These are phyloP conservation scores for Hemiscyllium ocellatum DNA, from an alignment of 2,113 vertebrate genomes.

Conservation along the genomic window DNA sequence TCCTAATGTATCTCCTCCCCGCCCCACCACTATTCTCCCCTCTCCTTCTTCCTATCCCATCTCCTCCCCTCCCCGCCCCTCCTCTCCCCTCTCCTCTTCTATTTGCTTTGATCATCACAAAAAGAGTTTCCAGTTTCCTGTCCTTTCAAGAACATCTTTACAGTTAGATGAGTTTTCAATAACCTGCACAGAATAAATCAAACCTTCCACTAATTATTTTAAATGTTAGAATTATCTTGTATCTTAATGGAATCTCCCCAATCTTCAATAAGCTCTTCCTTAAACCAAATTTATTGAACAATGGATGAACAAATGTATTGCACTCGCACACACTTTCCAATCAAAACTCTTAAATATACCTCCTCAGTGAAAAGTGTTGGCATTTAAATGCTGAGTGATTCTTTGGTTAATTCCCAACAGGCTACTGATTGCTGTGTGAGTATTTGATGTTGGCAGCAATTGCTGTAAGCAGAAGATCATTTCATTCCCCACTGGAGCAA, in stretches of 20 bases:
- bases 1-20: too few species aligned
- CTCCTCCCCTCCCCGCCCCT: too few species aligned
- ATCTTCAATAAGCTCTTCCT: not conserved
- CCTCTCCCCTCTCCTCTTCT: too few species aligned
- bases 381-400: not conserved
- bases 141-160: not conserved
- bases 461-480: not conserved
- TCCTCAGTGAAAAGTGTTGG: not conserved
- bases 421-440: not conserved
- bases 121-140: not conserved
- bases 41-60: too few species aligned
- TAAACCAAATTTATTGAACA: not conserved
- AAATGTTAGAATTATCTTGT: not conserved
- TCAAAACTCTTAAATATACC: not conserved
- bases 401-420: not conserved
- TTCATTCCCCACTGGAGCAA: not conserved
- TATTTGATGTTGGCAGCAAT: not conserved
- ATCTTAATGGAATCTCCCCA: not conserved
- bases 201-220: not conserved
- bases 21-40: too few species aligned
- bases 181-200: not conserved
- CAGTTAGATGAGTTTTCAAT: not conserved
- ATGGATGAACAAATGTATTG: not conserved
- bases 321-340: not conserved
- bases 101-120: not conserved